Evolutionary conservation across 2,888 invertebrate species (phyloP), one percentile per base, ranked within the genome.

Genomic region (Leucophenga maculata): DNA sequence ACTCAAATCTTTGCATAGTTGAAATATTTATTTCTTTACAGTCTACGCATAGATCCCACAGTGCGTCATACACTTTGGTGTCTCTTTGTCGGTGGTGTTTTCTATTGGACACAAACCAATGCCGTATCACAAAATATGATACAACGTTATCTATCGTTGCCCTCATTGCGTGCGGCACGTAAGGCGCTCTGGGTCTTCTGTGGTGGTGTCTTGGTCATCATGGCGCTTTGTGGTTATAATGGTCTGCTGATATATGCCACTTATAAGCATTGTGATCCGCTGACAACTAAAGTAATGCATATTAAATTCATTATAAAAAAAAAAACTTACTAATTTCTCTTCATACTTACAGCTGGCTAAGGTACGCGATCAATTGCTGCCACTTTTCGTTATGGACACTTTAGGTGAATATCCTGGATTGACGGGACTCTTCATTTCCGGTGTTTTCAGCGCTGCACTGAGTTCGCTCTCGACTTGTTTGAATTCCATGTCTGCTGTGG

Each of bases 91-190:
- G 97, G 96, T 3, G 95, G 95, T 0, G 90, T 93, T 18, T 88
- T 95, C 65, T 94, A 94, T 84, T 95, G 94, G 93, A 88, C 95
- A 2, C 94, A 95, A 86, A 91, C 93, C 3, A 93, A 94, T 77
- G 92, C 93, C 0, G 93, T 95, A 4, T 95, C 94, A 84, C 97
- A 97, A 86, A 94, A 94, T 57, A 95, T 96, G 94, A 92, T 96
- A 6, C 97, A 97, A 83, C 90, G 96, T 72, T 95, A 95, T 80
- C 90, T 97, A 48, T 91, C 95, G 0, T 89, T 96, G 66, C 94
- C 95, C 0, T 92, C 91, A 0, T 85, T 96, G 16, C 89, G 90
- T 65, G 91, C 92, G 22, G 95, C 87, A 2, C 83, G 87, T 1
- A 90, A 89, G 48, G 91, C 92, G 0, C 85, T 92, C 46, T 91